Base-by-base conservation (phyloP, 2,113 vertebrate species). In the Panthera tigris region DNA sequence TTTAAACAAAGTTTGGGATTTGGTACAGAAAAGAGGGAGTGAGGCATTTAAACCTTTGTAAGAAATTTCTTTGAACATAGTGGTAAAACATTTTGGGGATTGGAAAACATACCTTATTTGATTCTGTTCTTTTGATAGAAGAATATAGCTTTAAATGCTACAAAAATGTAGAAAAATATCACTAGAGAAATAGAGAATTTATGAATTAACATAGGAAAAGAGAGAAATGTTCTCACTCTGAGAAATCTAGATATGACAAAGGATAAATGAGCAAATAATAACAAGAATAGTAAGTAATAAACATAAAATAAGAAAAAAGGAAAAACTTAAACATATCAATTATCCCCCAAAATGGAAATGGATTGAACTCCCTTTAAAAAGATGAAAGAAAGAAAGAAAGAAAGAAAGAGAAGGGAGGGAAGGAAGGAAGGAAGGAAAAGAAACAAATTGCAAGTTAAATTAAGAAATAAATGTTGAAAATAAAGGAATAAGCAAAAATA, bases 231-330 rank as follows among this genome's bases (percentile, higher is more conserved):
- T 61, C 63, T 61, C 65, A 63, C 31, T 80, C 50, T 71, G 31
- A 88, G 41, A 87, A 94, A 89, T 82, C 16, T 45, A 82, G 16
- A 52, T 82, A 82, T 10, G 81, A 81, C n/a, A 94, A 89, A 89
- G 13, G 29, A 5, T 89, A 82, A 94, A 63, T 82, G 41, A 82
- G 4, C 41, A 82, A 82, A 89, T 71, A 89, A 71, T 21, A 61
- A 48, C 16, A 33, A 23, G 18, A 50, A 39, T 74, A 94, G 41
- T 41, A 90, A 92, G 21, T 82, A 69, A 73, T 66, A 29, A 74
- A 57, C 7, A 82, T 48, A 63, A 89, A 89, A 74, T 74, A 65
- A 76, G 33, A 89, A 83, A 27, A 82, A 52, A 95, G 9, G 14
- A 41, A 76, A 74, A 66, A 76, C 45, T 41, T 16, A 95, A 84